Base-by-base conservation (phyloP, 2,797 vertebrate species). In the Sebastes aleutianus region DNA sequence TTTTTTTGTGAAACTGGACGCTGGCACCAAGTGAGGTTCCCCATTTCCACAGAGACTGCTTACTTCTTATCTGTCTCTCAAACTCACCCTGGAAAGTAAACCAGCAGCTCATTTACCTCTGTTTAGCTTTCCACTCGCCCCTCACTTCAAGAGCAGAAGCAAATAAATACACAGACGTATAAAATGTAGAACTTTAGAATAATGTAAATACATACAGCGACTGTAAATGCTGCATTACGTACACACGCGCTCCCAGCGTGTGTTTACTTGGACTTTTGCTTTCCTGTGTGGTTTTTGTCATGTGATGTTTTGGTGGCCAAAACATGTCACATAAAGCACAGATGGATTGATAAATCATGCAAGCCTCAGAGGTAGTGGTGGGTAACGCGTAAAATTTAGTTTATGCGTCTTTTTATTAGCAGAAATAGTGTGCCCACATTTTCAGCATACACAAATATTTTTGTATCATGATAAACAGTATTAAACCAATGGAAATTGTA, bases 41-140 rank as follows among this genome's bases (percentile, higher is more conserved):
- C 76, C 58, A 92, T 96, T 96, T 95, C 96, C 95, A 95, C 88
- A 65, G 96, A 90, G 95, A 96, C 95, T 88, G 78, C 79, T 84
- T 93, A 86, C 90, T 96, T 92, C 97, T 98, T 98, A 97, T 98
- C 97, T 97, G 94, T 96, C 95, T 77, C 70, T 78, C n/a, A n/a
- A 71, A 68, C 68, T 71, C 6, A n/a, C 22, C 7, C 73, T 31
- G 80, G 64, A 83, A 72, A 66, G 67, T 85, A 83, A 90, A 88
- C 88, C 79, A 62, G 59, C 62, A 90, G 91, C 89, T 91, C 96
- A 95, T 96, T 97, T 95, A 97, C 93, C 90, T 47, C 58, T 93
- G 90, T 91, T 92, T 91, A 75, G 74, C 68, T 94, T 94, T 92
- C 91, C 88, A 69, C 79, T 77, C 47, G 9, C 57, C 64, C 72